Base-by-base conservation (phyloP, 2,888 invertebrate species). In the Gerris lacustris region DNA sequence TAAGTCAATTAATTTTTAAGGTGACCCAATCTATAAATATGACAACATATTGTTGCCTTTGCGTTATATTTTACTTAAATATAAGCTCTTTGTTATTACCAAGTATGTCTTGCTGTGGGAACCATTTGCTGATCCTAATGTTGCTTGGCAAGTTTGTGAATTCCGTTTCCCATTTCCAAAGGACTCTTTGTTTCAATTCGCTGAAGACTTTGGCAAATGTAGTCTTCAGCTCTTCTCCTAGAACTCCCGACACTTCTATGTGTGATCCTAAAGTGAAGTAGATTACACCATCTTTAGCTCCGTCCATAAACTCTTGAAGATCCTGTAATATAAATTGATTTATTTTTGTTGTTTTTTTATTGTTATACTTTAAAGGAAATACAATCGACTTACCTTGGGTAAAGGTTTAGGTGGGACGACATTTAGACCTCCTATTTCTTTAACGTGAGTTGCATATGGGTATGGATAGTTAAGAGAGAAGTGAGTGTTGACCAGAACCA, bases 251-350 rank as follows among this genome's bases (percentile, higher is more conserved):
- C 0, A 90, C 89, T 75, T 87, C 86, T 0, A 92, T 90, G 2
- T 91, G 90, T 0, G 92, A 91, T 0, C 92, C 92, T 90, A 92
- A 91, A 55, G 91, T 91, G n/a, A 92, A 89, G 79, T 88, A 91
- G 72, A 92, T 86, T 78, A 92, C 91, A 2, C 92, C 92, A 47
- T 69, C 55, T n/a, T 70, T 44, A 0, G 85, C 83, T 0, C 85
- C 86, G 2, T 84, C 82, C 67, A 89, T 87, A 80, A 89, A 89
- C 71, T 87, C 86, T 80, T 90, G 88, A 45, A 90, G 80, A 75
- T 89, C 86, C 87, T 87, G 79, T 5, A 69, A 44, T 45, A 68
- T 44, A 67, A 63, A 66, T 18, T 44, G 17, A 17, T 67, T 17
- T 67, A 69, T n/a, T n/a, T n/a, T n/a, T n/a, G n/a, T n/a, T n/a